Base-by-base conservation (phyloP, 2,888 invertebrate species). In the Celastrina argiolus region DNA sequence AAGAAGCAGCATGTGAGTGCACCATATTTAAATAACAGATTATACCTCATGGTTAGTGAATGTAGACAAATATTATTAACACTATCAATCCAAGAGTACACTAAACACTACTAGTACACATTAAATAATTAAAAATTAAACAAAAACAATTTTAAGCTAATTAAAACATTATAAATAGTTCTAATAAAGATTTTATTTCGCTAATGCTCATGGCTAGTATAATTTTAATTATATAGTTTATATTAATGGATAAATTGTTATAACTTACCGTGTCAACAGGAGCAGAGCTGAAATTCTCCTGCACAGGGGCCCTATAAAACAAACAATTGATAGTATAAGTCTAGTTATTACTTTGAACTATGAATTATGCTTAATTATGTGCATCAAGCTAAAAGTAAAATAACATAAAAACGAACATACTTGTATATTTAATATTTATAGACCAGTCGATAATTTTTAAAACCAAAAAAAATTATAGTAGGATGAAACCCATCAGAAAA, bases 261-360 rank as follows among this genome's bases (percentile, higher is more conserved):
- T 61, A 56, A 56, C 39, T 61, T 34, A 36, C 51, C 22, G 22
- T 10, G 5, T 51, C 51, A 22, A 12, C 51, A 5, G 51, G 22
- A 51, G 51, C 51, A 26, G 51, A 51, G 22, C 22, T 51, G 51
- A 51, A 51, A 14, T 51, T 51, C 22, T 51, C 51, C 12, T 51
- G 51, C 51, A 26, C 22, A 51, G 51, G 51, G 10, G 22, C 51
- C 51, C 51, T 51, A 14, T 51, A 51, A 26, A 22, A 14, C 51
- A 22, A 51, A 26, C 22, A 4, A 8, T 45, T 45, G 18, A 18
- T 45, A 45, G 45, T 39, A 39, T 39, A 31, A 31, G 31, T 7
- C 31, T 31, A 31, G 12, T 12, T 39, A 2, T 2, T 39, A 39
- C 2, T 18, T 51, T 8, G 22, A 0, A 22, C 2, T 26, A 45